phyloP scores from a whole-genome alignment of 2,113 vertebrate species.

The Pantherophis guttatus region DNA sequence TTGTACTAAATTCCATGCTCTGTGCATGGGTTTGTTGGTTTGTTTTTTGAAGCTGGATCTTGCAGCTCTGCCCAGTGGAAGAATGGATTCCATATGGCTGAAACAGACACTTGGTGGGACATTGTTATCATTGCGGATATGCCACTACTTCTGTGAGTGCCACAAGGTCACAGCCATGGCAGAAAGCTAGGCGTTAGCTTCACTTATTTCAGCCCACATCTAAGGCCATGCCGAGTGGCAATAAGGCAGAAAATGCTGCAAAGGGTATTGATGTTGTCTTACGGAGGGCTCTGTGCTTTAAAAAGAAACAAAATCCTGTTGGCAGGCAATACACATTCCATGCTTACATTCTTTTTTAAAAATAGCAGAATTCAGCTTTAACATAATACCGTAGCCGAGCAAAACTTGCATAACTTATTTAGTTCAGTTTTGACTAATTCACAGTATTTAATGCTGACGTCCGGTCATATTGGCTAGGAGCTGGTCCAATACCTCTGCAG shows the following conservation, averaged over 20 bases:
- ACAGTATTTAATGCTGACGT: not conserved
- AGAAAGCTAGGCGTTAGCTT: not conserved
- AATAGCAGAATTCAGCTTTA: not conserved
- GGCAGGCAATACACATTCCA: not conserved
- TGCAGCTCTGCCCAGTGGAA: not conserved
- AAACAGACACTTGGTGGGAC: not conserved
- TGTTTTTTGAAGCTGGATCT: not conserved
- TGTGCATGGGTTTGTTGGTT: not conserved
- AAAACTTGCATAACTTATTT: not conserved
- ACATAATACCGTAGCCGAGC: not conserved
- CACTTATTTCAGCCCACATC: too few relatives aligned
- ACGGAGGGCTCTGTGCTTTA: not conserved
- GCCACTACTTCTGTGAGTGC: not conserved
- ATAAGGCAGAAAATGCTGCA: not conserved
- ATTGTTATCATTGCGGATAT: not conserved
- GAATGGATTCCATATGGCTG: not conserved
- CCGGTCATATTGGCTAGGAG: not conserved
- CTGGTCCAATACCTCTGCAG: not conserved
- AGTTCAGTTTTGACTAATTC: not conserved
- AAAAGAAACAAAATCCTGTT: not conserved
- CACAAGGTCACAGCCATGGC: not conserved
- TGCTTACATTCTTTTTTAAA: not conserved
- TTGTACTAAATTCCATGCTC: not conserved
- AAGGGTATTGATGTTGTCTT: not conserved
- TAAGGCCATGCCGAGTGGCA: not conserved